phyloP scores from a whole-genome alignment of 2,797 vertebrate species.

The Meriones psammophilus region DNA sequence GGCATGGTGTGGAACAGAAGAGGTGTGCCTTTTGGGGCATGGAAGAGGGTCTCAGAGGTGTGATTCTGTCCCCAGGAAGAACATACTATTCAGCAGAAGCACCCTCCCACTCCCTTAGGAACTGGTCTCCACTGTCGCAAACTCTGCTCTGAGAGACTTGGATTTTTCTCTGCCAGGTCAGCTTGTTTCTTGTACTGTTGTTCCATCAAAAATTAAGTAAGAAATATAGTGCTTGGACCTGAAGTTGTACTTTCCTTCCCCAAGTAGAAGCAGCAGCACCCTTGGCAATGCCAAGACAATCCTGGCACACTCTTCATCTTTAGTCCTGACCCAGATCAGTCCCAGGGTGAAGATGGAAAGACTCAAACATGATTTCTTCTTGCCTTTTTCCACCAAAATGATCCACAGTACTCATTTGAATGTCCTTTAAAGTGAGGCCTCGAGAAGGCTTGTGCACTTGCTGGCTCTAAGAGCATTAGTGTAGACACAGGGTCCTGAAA shows the following conservation, averaged over 20 bases:
- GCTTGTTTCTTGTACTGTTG: slow-evolving; percentile 65
- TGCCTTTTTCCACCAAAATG: slow-evolving; percentile 59
- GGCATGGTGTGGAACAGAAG: not conserved
- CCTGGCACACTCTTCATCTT: slow-evolving; percentile 52
- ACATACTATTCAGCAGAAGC: slow-evolving; percentile 52
- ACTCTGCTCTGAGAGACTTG: slow-evolving; percentile 53
- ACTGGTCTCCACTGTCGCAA: not conserved
- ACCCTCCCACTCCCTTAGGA: slow-evolving; percentile 29
- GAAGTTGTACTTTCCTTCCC: not conserved
- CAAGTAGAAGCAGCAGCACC: slow-evolving; percentile 20
- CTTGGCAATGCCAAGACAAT: not conserved
- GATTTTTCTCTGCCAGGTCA: slow-evolving; percentile 60
- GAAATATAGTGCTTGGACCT: slow-evolving; percentile 46
- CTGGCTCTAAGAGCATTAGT: slow-evolving; percentile 27
- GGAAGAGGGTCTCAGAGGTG: not conserved
- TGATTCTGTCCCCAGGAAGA: slow-evolving; percentile 28
- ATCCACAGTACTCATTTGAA: not conserved
- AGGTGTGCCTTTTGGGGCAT: not conserved
- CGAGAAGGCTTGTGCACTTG: not conserved
- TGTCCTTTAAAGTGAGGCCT: slow-evolving; percentile 52
- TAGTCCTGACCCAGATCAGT: slow-evolving; percentile 53
- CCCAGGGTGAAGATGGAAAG: slow-evolving; percentile 45
- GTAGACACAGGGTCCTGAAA: slow-evolving; percentile 55
- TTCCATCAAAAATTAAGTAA: slow-evolving; percentile 55
- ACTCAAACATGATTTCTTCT: slow-evolving; percentile 35